These are phyloP conservation scores for Hermaeophaga mercurialis DNA, from an alignment of 2,888 invertebrate species.

Conservation along the genomic window DNA sequence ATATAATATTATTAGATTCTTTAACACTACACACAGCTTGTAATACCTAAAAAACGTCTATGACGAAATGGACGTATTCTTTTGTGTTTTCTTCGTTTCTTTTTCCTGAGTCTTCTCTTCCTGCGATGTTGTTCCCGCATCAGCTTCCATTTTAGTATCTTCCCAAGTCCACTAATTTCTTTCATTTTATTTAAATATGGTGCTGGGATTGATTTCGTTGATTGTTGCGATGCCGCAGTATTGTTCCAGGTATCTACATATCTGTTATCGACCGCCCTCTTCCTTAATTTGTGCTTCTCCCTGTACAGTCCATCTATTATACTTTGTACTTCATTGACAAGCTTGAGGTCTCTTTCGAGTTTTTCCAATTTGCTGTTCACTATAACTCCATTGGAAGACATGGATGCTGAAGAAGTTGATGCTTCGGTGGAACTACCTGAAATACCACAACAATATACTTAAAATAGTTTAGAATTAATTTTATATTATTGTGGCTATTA, in stretches of 20 bases:
- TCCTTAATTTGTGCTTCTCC: slow-evolving; percentile 23
- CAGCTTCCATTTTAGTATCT: slow-evolving; percentile 23
- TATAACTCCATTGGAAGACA: background rate
- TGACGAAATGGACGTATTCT: slow-evolving; percentile 1
- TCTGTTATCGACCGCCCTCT: slow-evolving; percentile 3
- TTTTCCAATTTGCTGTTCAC: slow-evolving; percentile 29
- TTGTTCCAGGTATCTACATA: background rate
- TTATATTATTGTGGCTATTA: too few relatives aligned
- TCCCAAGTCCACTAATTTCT: slow-evolving; percentile 22
- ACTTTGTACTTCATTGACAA: slow-evolving; percentile 43
- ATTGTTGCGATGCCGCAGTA: slow-evolving; percentile 1
- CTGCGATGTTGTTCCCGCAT: slow-evolving; percentile 2
- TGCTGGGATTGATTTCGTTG: slow-evolving; percentile 6
- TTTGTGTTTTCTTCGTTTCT: slow-evolving; percentile 16
- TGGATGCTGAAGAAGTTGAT: background rate
- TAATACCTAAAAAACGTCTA: slow-evolving; percentile 19
- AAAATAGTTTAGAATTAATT: too few relatives aligned
- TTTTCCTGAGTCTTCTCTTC: slow-evolving; percentile 5
- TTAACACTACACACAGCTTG: background rate
- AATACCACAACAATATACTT: too few relatives aligned
- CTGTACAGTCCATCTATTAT: slow-evolving; percentile 37
- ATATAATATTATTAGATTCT: background rate
- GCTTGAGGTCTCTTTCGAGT: slow-evolving; percentile 39
- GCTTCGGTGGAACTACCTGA: background rate
- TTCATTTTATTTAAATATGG: background rate